Percentiles rank a stretch among this genome's conserved stretches.
Evolutionary conservation across 1,140 invertebrate genomes (phyloP).

Genomic region (Pseudobourletiella spinata): DNA sequence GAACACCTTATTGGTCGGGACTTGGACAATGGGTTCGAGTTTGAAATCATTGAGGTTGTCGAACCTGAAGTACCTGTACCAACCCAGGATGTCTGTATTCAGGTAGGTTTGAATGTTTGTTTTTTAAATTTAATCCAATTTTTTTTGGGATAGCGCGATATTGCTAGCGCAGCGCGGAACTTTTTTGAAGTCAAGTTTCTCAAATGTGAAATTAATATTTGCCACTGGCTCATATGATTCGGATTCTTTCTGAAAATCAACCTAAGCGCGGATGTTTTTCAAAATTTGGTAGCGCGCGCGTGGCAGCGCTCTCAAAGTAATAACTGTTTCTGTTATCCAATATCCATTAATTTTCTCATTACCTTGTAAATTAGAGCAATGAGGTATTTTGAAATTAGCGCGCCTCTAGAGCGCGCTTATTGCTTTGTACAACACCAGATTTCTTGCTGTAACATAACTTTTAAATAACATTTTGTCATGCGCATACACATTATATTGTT

Average conservation of each 20-base stretch:
- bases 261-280: background rate
- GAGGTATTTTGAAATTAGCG: too few relatives aligned
- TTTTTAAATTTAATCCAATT: background rate
- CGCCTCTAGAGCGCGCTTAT: too few relatives aligned
- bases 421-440: too few relatives aligned
- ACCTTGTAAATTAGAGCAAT: too few relatives aligned
- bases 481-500: too few relatives aligned
- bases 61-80: constrained; percentile 68
- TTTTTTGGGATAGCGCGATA: background rate
- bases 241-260: background rate
- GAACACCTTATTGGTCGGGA: background rate
- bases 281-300: too few relatives aligned
- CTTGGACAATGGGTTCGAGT: constrained; percentile 45
- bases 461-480: too few relatives aligned
- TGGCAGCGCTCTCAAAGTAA: too few relatives aligned
- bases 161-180: background rate
- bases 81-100: constrained; percentile 69
- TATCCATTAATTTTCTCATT: too few relatives aligned
- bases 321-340: too few relatives aligned
- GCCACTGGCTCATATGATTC: background rate
- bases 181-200: background rate
- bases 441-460: too few relatives aligned
- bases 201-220: background rate
- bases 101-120: constrained; percentile 41
- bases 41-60: constrained; percentile 73